A percentile compares a stretch with the other conserved stretches of the same genome.
Conservation (phyloP, 2,888 invertebrate species). For the Celastrina argiolus region DNA sequence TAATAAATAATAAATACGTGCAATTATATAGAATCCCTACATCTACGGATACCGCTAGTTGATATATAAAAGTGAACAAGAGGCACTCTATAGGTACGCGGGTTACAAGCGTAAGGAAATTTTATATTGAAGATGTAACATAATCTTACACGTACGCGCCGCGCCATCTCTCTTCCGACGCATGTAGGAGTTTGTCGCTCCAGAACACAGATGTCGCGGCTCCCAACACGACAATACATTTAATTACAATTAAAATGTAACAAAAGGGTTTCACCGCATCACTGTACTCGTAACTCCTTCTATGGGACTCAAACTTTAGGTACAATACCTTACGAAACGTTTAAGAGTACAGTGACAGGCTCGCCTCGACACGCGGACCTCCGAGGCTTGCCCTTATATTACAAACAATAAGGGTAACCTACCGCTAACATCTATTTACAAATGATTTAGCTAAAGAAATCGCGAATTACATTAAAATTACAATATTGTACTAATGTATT, state of each 20-base stretch:
- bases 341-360: conserved; percentile 36
- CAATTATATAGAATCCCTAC: conserved; percentile 52
- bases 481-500: conserved; percentile 52
- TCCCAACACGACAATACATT: conserved; percentile 28
- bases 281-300: background rate
- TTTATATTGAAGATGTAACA: conserved; percentile 61
- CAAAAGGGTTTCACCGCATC: conserved; percentile 37
- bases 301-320: background rate
- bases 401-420: conserved; percentile 46
- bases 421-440: conserved; percentile 70
- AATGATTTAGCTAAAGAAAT: conserved; percentile 46
- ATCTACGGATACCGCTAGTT: conserved; percentile 58
- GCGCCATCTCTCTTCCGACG: conserved; percentile 26
- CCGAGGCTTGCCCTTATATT: conserved; percentile 45
- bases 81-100: conserved; percentile 79
- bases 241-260: conserved; percentile 37
- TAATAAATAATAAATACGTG: conserved; percentile 51
- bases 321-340: conserved; percentile 45
- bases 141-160: conserved; percentile 48
- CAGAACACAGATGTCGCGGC: conserved; percentile 26
- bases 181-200: background rate
- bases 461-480: conserved; percentile 48
- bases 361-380: conserved; percentile 34
- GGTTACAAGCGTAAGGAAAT: conserved; percentile 74
- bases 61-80: conserved; percentile 79